Evolutionary conservation across 2,888 invertebrate genomes (phyloP).

Genomic region (Volucella inflata): DNA sequence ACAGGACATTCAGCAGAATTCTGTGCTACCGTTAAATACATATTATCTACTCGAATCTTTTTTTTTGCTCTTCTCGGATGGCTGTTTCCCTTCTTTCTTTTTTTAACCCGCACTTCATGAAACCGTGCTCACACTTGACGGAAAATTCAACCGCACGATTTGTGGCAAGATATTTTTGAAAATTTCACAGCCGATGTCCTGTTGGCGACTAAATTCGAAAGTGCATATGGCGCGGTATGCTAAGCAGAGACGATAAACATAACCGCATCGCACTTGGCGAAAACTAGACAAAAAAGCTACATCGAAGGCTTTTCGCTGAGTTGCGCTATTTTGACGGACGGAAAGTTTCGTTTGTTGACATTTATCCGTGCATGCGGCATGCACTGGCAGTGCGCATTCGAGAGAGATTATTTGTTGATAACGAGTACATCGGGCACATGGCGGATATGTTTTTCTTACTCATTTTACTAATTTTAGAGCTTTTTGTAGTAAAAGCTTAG

Average conservation of each 20-base stretch:
- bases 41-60: background rate
- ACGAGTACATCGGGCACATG: constrained; percentile 18
- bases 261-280: constrained; percentile 72
- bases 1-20: constrained; percentile 53
- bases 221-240: constrained; percentile 57
- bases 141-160: constrained; percentile 30
- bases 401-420: constrained; percentile 67
- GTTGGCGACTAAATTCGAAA: constrained; percentile 80
- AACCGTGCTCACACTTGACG: constrained; percentile 28
- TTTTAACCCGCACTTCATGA: constrained; percentile 9
- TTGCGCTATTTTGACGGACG: constrained; percentile 31
- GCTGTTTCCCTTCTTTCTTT: background rate
- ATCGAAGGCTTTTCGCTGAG: constrained; percentile 59
- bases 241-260: constrained; percentile 41
- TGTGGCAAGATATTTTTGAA: constrained; percentile 19
- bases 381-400: constrained; percentile 59
- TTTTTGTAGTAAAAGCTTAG: constrained; percentile 59
- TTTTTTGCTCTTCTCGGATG: background rate
- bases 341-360: constrained; percentile 68
- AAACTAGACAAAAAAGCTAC: constrained; percentile 39
- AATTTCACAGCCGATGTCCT: constrained; percentile 78
- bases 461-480: constrained; percentile 18
- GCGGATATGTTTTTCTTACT: background rate
- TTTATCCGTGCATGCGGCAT: constrained; percentile 46
- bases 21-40: background rate